Evolutionary conservation across 2,888 invertebrate species (phyloP).

Genomic region (Agonopterix subpropinquella): DNA sequence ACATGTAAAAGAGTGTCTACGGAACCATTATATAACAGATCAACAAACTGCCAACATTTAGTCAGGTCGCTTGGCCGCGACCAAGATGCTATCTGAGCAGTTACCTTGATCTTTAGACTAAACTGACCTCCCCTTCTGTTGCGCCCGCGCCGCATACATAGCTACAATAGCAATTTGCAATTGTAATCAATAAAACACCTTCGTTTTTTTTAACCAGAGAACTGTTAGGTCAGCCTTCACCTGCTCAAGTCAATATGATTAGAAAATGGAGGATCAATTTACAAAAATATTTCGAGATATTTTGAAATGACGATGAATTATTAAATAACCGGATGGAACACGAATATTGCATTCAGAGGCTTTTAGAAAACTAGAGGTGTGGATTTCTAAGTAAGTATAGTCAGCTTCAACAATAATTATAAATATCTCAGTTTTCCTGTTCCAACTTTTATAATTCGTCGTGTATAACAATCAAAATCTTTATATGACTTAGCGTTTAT

Average conservation of each 20-base stretch:
- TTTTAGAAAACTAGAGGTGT: too few relatives aligned
- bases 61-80: not conserved
- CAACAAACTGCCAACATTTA: not conserved
- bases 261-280: not conserved
- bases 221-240: not conserved
- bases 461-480: too few relatives aligned
- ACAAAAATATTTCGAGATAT: too few relatives aligned
- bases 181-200: conserved; percentile 1
- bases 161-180: conserved; percentile 1
- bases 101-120: conserved; percentile 58
- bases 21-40: not conserved
- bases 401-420: too few relatives aligned
- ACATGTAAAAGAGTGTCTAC: not conserved
- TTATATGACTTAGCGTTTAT: too few relatives aligned
- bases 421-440: too few relatives aligned
- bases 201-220: not conserved
- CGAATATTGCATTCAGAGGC: too few relatives aligned
- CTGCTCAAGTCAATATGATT: not conserved
- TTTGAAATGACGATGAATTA: not conserved
- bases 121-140: conserved; percentile 40
- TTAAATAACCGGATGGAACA: too few relatives aligned
- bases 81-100: conserved; percentile 29
- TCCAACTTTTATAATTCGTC: too few relatives aligned
- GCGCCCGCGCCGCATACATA: conserved; percentile 8
- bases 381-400: too few relatives aligned